phyloP scores from a whole-genome alignment of 2,113 vertebrate species.

The Naja naja region DNA sequence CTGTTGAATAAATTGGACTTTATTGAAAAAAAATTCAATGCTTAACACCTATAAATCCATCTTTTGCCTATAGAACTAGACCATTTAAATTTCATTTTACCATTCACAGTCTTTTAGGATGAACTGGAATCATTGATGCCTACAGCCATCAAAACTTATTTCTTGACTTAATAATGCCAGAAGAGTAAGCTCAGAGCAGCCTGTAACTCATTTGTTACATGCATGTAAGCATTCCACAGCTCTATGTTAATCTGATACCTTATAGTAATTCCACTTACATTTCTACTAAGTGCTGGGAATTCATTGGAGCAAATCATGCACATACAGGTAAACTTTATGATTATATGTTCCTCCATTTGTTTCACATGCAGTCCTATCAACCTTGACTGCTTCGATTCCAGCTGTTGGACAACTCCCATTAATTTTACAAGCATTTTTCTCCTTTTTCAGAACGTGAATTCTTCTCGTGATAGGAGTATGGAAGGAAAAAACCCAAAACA shows the following conservation, averaged over 20 bases:
- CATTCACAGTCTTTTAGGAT: neutral
- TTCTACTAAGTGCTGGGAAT: neutral
- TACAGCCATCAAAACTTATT: slow-evolving; percentile 24
- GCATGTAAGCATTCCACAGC: slow-evolving; percentile 25
- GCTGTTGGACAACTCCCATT: slow-evolving; percentile 25
- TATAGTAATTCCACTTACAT: slow-evolving; percentile 22
- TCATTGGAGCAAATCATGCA: slow-evolving; percentile 5
- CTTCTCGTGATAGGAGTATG: slow-evolving; percentile 59
- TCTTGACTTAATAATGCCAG: slow-evolving; percentile 39
- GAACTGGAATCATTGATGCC: slow-evolving; percentile 19
- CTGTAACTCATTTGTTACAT: slow-evolving; percentile 32
- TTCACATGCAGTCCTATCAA: slow-evolving; percentile 7
- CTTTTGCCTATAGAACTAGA: neutral
- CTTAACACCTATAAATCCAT: neutral
- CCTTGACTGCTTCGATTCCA: neutral
- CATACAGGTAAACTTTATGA: slow-evolving; percentile 2
- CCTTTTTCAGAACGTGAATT: slow-evolving; percentile 2
- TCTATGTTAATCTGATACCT: slow-evolving; percentile 19
- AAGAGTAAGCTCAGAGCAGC: slow-evolving; percentile 25
- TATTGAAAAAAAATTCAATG: neutral
- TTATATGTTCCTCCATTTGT: slow-evolving; percentile 1
- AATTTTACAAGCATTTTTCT: slow-evolving; percentile 18
- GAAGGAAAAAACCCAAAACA: slow-evolving; percentile 55
- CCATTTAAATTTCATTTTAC: neutral
- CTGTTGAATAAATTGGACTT: neutral